phyloP scores from a whole-genome alignment of 2,888 invertebrate species.

The Lysandra bellargus region DNA sequence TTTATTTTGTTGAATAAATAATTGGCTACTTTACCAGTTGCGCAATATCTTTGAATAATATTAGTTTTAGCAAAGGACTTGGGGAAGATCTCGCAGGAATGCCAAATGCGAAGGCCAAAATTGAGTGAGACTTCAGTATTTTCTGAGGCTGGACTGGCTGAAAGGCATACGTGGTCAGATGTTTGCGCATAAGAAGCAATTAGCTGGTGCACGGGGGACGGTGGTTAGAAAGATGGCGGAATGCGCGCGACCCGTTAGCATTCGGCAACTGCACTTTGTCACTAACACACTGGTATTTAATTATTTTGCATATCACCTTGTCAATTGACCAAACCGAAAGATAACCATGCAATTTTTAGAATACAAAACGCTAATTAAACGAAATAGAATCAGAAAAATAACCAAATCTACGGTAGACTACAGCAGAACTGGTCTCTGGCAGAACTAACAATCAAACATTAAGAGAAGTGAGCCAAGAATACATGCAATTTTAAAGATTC shows the following conservation, averaged over 20 bases:
- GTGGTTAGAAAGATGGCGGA: constrained; percentile 56
- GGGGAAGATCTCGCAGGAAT: not conserved
- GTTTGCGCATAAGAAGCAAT: constrained; percentile 61
- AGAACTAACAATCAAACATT: not conserved
- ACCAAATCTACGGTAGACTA: not conserved
- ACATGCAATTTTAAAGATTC: not conserved
- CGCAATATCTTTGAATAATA: not conserved
- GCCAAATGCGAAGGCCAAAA: not conserved
- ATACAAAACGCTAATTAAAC: not conserved
- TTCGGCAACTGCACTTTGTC: constrained; percentile 67
- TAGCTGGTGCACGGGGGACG: constrained; percentile 53
- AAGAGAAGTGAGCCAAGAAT: not conserved
- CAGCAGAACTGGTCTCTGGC: too few species aligned
- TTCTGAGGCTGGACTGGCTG: not conserved
- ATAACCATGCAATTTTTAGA: not conserved
- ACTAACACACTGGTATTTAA: constrained; percentile 50
- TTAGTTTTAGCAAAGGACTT: not conserved
- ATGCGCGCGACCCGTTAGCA: constrained; percentile 74
- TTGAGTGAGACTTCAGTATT: not conserved
- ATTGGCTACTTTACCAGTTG: not conserved
- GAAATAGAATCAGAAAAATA: not conserved
- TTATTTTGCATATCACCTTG: not conserved
- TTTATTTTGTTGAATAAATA: not conserved
- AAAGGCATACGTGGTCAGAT: constrained; percentile 39
- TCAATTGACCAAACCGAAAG: not conserved